A percentile compares a stretch with the other conserved stretches of the same genome.
phyloP scores from a whole-genome alignment of 2,797 vertebrate species.

The Tangara arthus region DNA sequence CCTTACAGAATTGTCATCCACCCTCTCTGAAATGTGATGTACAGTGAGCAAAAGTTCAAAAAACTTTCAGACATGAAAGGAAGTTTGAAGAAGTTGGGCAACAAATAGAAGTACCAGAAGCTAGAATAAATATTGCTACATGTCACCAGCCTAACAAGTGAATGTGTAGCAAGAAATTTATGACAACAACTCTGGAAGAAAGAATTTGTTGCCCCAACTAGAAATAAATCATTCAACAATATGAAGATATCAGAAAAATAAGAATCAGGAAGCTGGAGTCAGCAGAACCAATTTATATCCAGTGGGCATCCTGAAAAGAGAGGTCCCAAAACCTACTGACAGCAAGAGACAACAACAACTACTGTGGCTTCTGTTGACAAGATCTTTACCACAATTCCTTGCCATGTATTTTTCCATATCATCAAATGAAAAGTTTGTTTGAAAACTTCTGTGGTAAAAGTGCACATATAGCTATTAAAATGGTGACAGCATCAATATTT shows the following conservation, averaged over 20 bases:
- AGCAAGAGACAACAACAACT: background rate
- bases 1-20: conserved; percentile 13
- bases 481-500: background rate
- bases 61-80: conserved; percentile 30
- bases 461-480: background rate
- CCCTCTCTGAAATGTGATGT: background rate
- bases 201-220: background rate
- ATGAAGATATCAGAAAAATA: conserved; percentile 18
- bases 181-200: background rate
- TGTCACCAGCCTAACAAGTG: conserved; percentile 26
- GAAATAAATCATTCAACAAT: conserved; percentile 44
- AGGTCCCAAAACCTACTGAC: background rate
- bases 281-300: background rate
- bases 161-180: conserved; percentile 30
- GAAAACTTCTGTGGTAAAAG: background rate
- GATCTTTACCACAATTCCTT: background rate
- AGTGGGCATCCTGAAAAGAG: background rate
- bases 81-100: background rate
- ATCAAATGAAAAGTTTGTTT: background rate
- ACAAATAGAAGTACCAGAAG: conserved; percentile 36
- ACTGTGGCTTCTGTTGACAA: background rate
- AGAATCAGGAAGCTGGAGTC: background rate
- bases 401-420: background rate
- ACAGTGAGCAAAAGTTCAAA: conserved; percentile 27
- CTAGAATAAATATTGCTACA: conserved; percentile 28